Conservation (phyloP, 2,113 vertebrate genomes). For the Pelusios castaneus region DNA sequence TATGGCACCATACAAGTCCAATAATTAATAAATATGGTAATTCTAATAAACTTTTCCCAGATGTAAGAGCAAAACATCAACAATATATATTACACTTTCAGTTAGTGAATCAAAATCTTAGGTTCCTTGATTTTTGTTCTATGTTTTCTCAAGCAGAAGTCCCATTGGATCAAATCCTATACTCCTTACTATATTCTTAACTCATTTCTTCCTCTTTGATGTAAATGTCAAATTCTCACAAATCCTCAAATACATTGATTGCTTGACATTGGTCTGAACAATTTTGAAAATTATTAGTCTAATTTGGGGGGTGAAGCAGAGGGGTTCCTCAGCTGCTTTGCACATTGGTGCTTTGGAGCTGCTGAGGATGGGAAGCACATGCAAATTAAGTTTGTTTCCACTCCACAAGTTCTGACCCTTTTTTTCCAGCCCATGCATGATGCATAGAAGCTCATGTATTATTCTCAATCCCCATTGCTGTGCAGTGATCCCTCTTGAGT, state of each 20-base stretch:
- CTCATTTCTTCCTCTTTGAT: background rate
- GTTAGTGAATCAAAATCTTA: background rate
- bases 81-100: background rate
- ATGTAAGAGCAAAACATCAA: background rate
- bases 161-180: background rate
- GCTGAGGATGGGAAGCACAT: background rate
- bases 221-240: background rate
- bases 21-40: background rate
- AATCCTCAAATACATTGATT: background rate
- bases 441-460: background rate
- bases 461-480: too few relatives aligned
- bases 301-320: background rate
- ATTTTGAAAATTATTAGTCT: fast-evolving
- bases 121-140: background rate
- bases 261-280: background rate
- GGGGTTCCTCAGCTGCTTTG: background rate
- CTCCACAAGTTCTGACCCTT: background rate
- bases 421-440: background rate
- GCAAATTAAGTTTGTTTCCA: background rate
- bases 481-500: background rate
- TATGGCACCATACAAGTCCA: background rate
- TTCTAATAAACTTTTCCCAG: background rate
- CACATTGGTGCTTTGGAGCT: background rate
- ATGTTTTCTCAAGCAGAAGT: background rate
- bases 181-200: background rate